Conservation (phyloP, 2,797 vertebrate species). For the Merluccius polli region DNA sequence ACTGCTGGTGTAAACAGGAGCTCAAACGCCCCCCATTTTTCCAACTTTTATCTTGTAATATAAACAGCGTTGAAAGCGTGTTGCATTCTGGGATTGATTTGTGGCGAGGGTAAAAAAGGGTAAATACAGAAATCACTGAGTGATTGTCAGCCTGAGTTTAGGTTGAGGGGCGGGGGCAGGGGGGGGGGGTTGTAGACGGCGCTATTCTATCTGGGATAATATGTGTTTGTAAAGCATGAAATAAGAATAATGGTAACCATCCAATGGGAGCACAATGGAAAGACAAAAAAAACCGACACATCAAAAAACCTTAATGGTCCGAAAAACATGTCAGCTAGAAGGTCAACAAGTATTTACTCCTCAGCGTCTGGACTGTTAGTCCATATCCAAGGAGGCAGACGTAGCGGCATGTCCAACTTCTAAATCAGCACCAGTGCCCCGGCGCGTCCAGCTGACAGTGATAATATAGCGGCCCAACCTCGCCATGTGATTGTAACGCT, state of each 20-base stretch:
- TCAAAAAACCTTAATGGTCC: not conserved
- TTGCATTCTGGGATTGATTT: constrained; percentile 3
- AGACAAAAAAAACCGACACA: not conserved
- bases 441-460: constrained; percentile 37
- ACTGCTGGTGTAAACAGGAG: not conserved
- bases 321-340: not conserved
- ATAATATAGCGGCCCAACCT: constrained; percentile 26
- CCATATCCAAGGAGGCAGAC: not conserved
- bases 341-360: constrained; percentile 1
- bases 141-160: not conserved
- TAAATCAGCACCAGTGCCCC: constrained; percentile 13
- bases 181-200: not conserved
- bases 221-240: not conserved
- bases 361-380: not conserved
- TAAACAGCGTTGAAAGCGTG: constrained; percentile 3
- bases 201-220: not conserved
- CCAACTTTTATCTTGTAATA: not conserved
- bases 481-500: constrained; percentile 28
- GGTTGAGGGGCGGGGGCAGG: not conserved
- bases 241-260: not conserved
- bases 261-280: not conserved
- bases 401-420: not conserved
- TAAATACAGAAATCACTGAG: not conserved
- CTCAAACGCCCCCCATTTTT: not conserved
- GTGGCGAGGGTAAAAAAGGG: not conserved